Base-by-base conservation (phyloP, 2,888 invertebrate genomes). In the Oscheius sp. region DNA sequence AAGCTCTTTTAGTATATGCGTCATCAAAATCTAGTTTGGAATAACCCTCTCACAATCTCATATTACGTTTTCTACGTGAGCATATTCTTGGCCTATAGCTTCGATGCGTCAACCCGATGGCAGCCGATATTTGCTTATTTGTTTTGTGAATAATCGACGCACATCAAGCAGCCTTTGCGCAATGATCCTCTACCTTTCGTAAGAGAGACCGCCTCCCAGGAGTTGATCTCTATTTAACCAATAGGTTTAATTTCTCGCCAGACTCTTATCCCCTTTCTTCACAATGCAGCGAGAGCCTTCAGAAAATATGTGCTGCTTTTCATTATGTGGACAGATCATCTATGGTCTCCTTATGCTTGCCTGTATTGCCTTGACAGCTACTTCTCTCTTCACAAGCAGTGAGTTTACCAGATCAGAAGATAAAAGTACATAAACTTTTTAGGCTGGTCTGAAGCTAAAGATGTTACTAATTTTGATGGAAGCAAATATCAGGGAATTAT, bases 281-380 rank as follows among this genome's bases (percentile, higher is more conserved):
- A 33, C 10, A n/a, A 55, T 17, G 34, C 6, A 33, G 34, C 6
- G 34, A 33, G n/a, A n/a, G n/a, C n/a, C n/a, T n/a, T n/a, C n/a
- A n/a, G n/a, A n/a, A n/a, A n/a, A n/a, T n/a, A 65, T 65, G 65
- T 65, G 65, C 31, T 52, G 52, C 45, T 65, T 65, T 25, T 65
- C 65, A 4, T 72, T 74, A 73, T 78, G 78, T 61, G 74, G 74
- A 2, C 80, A 80, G 52, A 74, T 78, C 39, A 29, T 80, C 17
- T 80, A 78, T 67, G 80, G 80, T 23, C 63, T 75, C 1, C 42
- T 75, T 29, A 75, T 78, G 78, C 46, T 70, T 6, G 78, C 71
- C 5, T 75, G 75, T 69, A 61, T 72, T 12, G 65, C 72, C 50
- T 27, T 78, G 15, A 75, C 78, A 20, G 71, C 74, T 15, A 45